Base-by-base conservation (phyloP, 1,140 invertebrate species). In the Colletes latitarsis region DNA sequence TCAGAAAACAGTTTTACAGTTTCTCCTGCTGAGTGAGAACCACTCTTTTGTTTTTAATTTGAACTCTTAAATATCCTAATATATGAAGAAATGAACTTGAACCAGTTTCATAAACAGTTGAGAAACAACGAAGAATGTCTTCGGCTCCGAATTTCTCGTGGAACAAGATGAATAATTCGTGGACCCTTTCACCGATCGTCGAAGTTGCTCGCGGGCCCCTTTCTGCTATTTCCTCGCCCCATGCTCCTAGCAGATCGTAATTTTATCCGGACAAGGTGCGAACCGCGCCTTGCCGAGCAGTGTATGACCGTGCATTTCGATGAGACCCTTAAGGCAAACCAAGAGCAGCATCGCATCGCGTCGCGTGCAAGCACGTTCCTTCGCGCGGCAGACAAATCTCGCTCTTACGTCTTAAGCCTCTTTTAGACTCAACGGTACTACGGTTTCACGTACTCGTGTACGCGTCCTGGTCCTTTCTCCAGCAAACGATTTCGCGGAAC, bases 231-330 rank as follows among this genome's bases (percentile, higher is more conserved):
- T 17, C 8, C 19, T 43, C 12, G 8, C 12, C 30, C n/a, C 41
- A 41, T 64, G n/a, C n/a, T 46, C 53, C 64, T 70, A 21, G 17
- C 64, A 49, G 71, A 17, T 77, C 58, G 73, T 77, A 76, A 77
- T 82, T 81, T 64, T 19, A 70, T 66, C 52, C 63, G 57, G 75
- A 81, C 73, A 62, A 67, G 78, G 76, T 79, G 82, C 67, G 69
- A 81, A 82, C 72, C 57, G 70, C 60, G 81, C 75, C 60, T 62
- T 82, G 10, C 49, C 10, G 49, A 12, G 64, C 81, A 63, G 86
- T 83, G 88, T 88, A 85, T 91, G 89, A 87, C 85, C 83, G 82
- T 81, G 88, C 89, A 90, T 91, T 75, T 73, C 74, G 88, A 90
- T 90, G 89, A 90, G 84, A 82, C 82, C 88, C 88, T 90, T 86